Percentiles rank a stretch among this genome's conserved stretches.
Evolutionary conservation across 2,797 vertebrate genomes (phyloP).

Genomic region (Chiroxiphia lanceolata): DNA sequence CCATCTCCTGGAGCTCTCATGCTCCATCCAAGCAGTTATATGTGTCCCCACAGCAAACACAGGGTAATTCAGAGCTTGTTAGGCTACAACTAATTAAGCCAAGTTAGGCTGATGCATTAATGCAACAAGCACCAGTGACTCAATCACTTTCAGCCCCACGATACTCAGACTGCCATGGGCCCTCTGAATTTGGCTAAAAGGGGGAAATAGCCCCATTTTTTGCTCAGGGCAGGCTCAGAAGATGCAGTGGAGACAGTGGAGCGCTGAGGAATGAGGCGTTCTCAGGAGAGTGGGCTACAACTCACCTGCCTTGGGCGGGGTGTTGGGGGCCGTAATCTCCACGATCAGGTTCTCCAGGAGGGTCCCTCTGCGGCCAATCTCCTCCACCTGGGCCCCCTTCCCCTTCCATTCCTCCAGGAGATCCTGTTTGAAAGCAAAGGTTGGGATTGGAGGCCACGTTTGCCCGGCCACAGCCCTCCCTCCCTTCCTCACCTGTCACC

Average conservation of each 20-base stretch:
- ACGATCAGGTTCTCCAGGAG: constrained; percentile 91
- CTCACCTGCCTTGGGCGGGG: constrained; percentile 85
- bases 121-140: fast-evolving
- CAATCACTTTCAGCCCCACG: fast-evolving
- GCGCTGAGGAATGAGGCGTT: neutral
- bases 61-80: neutral
- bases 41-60: neutral
- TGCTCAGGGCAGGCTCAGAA: neutral
- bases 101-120: neutral
- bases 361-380: constrained; percentile 85
- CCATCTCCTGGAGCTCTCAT: neutral
- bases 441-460: neutral
- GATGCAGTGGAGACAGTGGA: neutral
- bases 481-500: fast-evolving
- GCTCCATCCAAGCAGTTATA: fast-evolving
- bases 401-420: constrained; percentile 87
- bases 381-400: constrained; percentile 83
- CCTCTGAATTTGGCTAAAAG: neutral
- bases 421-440: constrained; percentile 73
- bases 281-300: neutral
- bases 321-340: constrained; percentile 85
- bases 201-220: neutral
- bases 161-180: neutral
- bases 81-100: neutral
- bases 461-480: neutral